Evolutionary conservation across 2,113 vertebrate genomes (phyloP).

Genomic region (Sceloporus undulatus): DNA sequence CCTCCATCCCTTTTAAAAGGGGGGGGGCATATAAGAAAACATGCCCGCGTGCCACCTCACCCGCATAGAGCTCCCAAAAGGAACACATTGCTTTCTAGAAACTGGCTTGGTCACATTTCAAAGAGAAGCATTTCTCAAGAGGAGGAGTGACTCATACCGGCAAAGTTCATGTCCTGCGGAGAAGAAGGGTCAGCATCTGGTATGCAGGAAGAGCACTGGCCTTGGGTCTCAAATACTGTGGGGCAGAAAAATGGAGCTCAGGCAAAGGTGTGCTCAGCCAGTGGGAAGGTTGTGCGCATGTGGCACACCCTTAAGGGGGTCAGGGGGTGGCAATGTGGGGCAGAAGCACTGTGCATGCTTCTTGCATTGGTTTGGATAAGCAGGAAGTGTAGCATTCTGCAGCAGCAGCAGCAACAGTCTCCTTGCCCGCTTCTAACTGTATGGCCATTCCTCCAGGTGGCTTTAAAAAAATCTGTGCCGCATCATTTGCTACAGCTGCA

Average conservation of each 20-base stretch:
- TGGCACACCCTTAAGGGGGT: too few relatives aligned
- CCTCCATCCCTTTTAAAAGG: too few relatives aligned
- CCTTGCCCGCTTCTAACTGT: neutral
- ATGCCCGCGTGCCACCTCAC: neutral
- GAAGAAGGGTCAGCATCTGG: conserved; percentile 32
- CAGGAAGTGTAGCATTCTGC: neutral
- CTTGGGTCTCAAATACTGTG: neutral
- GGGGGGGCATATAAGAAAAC: neutral
- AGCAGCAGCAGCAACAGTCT: neutral
- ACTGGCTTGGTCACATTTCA: conserved; percentile 39
- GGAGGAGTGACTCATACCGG: conserved; percentile 29
- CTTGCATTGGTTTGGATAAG: neutral
- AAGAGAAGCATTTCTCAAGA: conserved; percentile 39
- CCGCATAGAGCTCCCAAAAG: neutral
- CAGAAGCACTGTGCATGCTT: too few relatives aligned
- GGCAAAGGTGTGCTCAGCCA: neutral
- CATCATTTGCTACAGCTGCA: too few relatives aligned
- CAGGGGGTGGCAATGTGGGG: neutral
- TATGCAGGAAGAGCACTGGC: neutral
- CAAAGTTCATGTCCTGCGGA: conserved; percentile 44
- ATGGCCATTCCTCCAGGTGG: neutral
- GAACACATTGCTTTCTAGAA: conserved; percentile 36
- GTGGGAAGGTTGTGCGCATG: neutral
- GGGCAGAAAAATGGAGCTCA: neutral
- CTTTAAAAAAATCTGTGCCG: too few relatives aligned